These are phyloP conservation scores for Chaenocephalus aceratus DNA, from an alignment of 2,113 vertebrate species.

Conservation along the genomic window DNA sequence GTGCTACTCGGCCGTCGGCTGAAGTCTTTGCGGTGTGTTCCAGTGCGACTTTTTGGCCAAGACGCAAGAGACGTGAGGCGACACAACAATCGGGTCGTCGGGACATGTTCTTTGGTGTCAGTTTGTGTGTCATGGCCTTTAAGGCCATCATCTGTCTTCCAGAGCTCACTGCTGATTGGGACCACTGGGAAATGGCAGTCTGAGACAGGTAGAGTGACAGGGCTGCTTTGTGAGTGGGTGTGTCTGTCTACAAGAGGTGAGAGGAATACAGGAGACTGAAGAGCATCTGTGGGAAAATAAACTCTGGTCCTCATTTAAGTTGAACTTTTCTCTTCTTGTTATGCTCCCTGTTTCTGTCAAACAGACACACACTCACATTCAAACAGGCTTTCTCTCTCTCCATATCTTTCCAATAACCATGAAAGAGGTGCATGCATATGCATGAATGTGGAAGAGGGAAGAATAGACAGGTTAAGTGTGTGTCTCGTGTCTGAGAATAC, in stretches of 20 bases:
- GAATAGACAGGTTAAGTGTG: conserved; percentile 23
- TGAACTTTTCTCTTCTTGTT: conserved; percentile 45
- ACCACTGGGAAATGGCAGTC: conserved; percentile 55
- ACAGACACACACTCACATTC: not conserved
- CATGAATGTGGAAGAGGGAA: conserved; percentile 42
- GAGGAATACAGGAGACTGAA: not conserved
- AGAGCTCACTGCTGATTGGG: conserved; percentile 58
- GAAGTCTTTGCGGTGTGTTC: no score
- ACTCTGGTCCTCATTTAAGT: conserved; percentile 24
- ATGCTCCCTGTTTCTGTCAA: conserved; percentile 34
- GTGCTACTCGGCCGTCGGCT: no score
- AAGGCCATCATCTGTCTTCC: conserved; percentile 52
- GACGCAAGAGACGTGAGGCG: no score
- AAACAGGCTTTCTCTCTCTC: not conserved
- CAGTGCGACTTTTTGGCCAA: no score
- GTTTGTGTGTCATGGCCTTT: no score
- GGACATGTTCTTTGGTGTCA: no score
- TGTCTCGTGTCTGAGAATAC: conserved; percentile 4
- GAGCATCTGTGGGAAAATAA: not conserved
- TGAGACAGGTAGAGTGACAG: conserved; percentile 51
- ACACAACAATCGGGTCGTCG: no score
- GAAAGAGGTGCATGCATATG: conserved; percentile 55
- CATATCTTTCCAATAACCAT: conserved; percentile 22
- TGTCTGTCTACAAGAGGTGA: not conserved
- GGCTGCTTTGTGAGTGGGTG: conserved; percentile 13